Evolutionary conservation across 2,797 vertebrate species (phyloP).

Genomic region (Syngnathus acus): DNA sequence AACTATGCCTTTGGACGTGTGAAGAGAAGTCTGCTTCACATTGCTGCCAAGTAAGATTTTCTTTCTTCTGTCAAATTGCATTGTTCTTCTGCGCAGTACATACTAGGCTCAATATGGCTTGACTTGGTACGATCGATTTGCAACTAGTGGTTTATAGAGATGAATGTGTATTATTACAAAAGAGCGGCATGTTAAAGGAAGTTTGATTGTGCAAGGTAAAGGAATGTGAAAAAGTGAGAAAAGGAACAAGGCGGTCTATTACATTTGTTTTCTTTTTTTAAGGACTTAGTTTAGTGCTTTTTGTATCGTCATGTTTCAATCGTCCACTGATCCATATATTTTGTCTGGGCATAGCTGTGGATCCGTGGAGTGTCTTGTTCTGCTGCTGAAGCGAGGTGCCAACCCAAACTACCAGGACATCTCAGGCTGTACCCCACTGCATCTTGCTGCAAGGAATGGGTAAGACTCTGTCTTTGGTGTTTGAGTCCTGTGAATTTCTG

Average conservation of each 20-base stretch:
- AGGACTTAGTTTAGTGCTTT: neutral
- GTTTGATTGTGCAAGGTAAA: neutral
- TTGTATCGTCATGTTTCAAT: neutral
- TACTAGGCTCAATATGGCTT: too few relatives aligned
- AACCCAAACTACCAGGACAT: conserved; percentile 99
- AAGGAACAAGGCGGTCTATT: neutral
- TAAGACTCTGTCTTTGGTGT: conserved; percentile 48
- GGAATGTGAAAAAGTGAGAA: neutral
- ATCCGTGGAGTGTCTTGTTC: conserved; percentile 92
- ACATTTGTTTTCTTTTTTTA: neutral
- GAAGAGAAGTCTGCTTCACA: conserved; percentile 96
- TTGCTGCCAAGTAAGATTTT: conserved; percentile 86
- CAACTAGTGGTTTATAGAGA: neutral
- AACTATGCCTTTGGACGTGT: conserved; percentile 98
- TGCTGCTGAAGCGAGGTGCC: conserved; percentile 91
- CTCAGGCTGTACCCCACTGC: conserved; percentile 95
- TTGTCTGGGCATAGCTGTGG: conserved; percentile 76
- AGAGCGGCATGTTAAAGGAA: neutral
- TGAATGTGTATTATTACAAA: neutral
- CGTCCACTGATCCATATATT: neutral
- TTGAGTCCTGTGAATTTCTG: neutral
- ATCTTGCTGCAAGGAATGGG: conserved; percentile 96
- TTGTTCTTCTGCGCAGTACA: neutral
- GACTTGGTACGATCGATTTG: neutral
- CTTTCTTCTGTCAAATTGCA: neutral